Conservation (phyloP, 2,888 invertebrate species). For the Caenorhabditis angaria region DNA sequence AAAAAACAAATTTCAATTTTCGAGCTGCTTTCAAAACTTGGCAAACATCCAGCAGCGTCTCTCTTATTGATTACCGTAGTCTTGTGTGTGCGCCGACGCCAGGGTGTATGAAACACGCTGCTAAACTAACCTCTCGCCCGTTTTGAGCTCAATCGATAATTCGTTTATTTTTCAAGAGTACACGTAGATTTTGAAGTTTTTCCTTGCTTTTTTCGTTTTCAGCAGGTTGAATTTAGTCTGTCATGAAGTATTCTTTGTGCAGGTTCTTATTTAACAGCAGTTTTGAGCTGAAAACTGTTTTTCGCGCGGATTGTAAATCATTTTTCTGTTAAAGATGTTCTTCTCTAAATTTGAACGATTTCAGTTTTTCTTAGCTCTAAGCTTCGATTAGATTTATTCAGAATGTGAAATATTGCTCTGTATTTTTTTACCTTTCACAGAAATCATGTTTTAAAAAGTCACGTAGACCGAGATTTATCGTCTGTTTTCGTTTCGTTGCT, state of each 20-base stretch:
- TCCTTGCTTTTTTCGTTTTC: constrained; percentile 7
- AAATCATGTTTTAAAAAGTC: neutral
- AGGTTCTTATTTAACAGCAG: no score
- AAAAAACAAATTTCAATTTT: constrained; percentile 28
- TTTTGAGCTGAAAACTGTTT: no score
- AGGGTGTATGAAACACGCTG: constrained; percentile 41
- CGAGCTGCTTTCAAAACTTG: constrained; percentile 14
- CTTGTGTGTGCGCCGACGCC: constrained; percentile 15
- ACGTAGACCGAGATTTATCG: neutral
- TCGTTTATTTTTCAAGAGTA: neutral
- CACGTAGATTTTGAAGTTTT: neutral
- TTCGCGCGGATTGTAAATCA: no score
- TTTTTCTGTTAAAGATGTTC: no score
- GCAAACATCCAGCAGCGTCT: constrained; percentile 12
- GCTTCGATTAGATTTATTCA: no score
- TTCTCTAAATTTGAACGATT: no score
- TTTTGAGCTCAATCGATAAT: constrained; percentile 35
- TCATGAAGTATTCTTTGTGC: no score
- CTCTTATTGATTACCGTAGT: constrained; percentile 21
- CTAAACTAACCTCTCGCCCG: constrained; percentile 30
- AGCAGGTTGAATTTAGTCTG: neutral
- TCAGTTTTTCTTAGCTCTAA: no score
- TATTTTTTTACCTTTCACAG: no score
- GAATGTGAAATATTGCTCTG: no score
- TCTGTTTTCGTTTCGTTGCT: neutral